These are phyloP conservation scores for Tholera decimalis DNA, from an alignment of 2,888 invertebrate genomes.

Conservation along the genomic window DNA sequence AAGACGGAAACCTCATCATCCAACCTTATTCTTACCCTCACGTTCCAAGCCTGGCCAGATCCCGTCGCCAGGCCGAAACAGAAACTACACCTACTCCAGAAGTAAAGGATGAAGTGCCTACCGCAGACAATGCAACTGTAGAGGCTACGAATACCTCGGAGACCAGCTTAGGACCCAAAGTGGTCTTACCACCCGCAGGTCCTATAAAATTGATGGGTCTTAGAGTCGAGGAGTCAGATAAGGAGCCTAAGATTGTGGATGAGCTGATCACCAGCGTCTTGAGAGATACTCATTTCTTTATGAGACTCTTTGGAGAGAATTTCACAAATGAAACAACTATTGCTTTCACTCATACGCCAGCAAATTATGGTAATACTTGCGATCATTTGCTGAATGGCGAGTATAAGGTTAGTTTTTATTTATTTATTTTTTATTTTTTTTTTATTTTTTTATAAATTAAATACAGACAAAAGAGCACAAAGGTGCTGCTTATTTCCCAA, in stretches of 20 bases:
- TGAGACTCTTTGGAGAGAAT: conserved; percentile 84
- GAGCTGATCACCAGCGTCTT: conserved; percentile 84
- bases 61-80: conserved; percentile 34
- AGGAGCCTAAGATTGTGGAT: conserved; percentile 84
- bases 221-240: conserved; percentile 82
- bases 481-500: no score
- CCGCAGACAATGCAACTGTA: not conserved
- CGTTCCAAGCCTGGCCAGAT: not conserved
- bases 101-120: no score
- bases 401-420: conserved; percentile 74
- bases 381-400: conserved; percentile 76
- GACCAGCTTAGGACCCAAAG: conserved; percentile 53
- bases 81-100: not conserved
- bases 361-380: conserved; percentile 68
- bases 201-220: conserved; percentile 77
- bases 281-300: conserved; percentile 73
- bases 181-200: not conserved
- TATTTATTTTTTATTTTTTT: not conserved
- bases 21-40: conserved; percentile 31
- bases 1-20: conserved; percentile 31
- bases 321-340: conserved; percentile 78
- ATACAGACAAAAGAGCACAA: no score
- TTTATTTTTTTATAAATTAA: no score
- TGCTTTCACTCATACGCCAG: conserved; percentile 81
- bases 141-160: conserved; percentile 34